A percentile compares a stretch with the other conserved stretches of the same genome.
These are phyloP conservation scores for Tenthredo scrophulariae DNA, from an alignment of 2,888 invertebrate genomes.

Conservation along the genomic window DNA sequence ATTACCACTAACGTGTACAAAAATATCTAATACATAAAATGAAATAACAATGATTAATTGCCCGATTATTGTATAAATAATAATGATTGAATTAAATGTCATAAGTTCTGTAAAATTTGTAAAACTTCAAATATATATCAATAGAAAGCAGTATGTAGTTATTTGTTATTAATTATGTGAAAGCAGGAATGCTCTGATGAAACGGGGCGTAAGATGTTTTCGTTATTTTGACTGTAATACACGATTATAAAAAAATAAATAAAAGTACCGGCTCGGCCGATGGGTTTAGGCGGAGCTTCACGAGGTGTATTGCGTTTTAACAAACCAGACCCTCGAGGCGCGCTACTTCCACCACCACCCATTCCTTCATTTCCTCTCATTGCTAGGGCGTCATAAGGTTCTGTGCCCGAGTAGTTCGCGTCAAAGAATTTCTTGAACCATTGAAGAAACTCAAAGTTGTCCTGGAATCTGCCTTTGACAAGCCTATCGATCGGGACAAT, in stretches of 20 bases:
- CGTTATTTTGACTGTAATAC: not conserved
- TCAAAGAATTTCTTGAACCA: constrained; percentile 99
- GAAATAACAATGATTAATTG: constrained; percentile 6
- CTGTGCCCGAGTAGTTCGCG: constrained; percentile 97
- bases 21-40: not conserved
- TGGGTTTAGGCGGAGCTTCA: constrained; percentile 80
- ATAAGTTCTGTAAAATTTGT: constrained; percentile 27
- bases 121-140: constrained; percentile 22
- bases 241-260: constrained; percentile 61
- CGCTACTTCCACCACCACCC: constrained; percentile 87
- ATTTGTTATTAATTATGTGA: not conserved
- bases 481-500: constrained; percentile 95
- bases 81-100: not conserved
- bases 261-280: constrained; percentile 83
- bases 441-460: constrained; percentile 99
- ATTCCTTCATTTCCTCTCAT: constrained; percentile 92
- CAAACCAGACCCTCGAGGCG: constrained; percentile 80
- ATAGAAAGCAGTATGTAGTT: constrained; percentile 26
- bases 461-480: constrained; percentile 99
- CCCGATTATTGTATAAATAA: not conserved
- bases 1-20: not conserved
- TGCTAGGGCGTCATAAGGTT: constrained; percentile 91
- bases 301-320: constrained; percentile 79
- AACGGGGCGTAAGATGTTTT: not conserved
- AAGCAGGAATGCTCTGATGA: not conserved